phyloP scores from a whole-genome alignment of 2,888 invertebrate species.

The Melanostoma mellinum region DNA sequence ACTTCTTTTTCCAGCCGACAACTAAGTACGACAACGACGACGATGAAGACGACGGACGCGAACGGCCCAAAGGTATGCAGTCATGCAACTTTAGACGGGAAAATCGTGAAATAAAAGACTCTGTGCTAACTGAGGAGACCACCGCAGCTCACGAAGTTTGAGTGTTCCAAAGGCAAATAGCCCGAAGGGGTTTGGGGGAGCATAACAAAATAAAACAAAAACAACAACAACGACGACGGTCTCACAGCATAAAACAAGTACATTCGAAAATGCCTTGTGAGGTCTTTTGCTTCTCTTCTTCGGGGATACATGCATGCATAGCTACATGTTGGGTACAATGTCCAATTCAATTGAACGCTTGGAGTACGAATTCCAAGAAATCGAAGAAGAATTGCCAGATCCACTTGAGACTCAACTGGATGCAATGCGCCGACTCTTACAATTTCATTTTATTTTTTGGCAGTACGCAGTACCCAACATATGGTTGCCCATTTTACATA shows the following conservation, averaged over 20 bases:
- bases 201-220: conserved; percentile 2
- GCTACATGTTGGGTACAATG: conserved; percentile 59
- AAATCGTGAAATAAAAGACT: conserved; percentile 65
- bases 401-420: neutral
- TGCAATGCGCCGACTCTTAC: conserved; percentile 11
- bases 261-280: conserved; percentile 67
- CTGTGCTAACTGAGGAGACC: conserved; percentile 44
- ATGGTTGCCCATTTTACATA: conserved; percentile 11
- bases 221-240: conserved; percentile 1
- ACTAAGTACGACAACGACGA: neutral
- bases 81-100: conserved; percentile 64
- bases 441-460: conserved; percentile 20
- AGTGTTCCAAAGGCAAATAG: conserved; percentile 44
- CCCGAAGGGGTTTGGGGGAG: conserved; percentile 5
- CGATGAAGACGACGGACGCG: conserved; percentile 19
- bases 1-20: conserved; percentile 42
- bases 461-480: conserved; percentile 31
- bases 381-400: conserved; percentile 62
- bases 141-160: conserved; percentile 62
- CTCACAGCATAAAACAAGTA: conserved; percentile 56
- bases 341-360: conserved; percentile 69
- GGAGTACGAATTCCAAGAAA: conserved; percentile 59
- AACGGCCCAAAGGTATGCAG: conserved; percentile 63
- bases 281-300: conserved; percentile 56
- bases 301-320: conserved; percentile 25